These are phyloP conservation scores for Lithosia quadra DNA, from an alignment of 2,888 invertebrate genomes.

Conservation along the genomic window DNA sequence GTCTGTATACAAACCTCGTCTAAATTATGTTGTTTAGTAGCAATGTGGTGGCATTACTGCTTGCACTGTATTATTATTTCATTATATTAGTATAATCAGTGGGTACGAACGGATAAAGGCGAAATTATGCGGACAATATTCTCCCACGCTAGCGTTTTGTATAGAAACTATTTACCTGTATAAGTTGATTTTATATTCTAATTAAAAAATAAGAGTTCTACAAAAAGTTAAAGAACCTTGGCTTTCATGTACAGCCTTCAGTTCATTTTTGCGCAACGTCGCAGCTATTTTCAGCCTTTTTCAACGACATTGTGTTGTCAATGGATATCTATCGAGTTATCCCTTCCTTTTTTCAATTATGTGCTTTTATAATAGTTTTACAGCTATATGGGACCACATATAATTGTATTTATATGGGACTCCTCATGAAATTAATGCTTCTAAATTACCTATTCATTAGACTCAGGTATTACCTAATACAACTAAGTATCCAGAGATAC, in stretches of 20 bases:
- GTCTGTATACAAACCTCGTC: slow-evolving; percentile 44
- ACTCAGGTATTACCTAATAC: no score
- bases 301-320: background rate
- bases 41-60: slow-evolving; percentile 66
- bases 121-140: slow-evolving; percentile 37
- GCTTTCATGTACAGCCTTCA: slow-evolving; percentile 24
- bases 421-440: background rate
- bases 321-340: no score
- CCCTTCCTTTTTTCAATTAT: background rate
- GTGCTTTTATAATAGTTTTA: background rate
- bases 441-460: background rate
- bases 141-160: slow-evolving; percentile 45
- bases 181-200: slow-evolving; percentile 21
- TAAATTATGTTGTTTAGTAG: slow-evolving; percentile 69
- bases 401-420: background rate
- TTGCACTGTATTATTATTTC: slow-evolving; percentile 70
- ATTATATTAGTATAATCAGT: slow-evolving; percentile 61
- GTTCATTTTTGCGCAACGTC: slow-evolving; percentile 25
- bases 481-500: no score
- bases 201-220: slow-evolving; percentile 14
- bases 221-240: slow-evolving; percentile 22
- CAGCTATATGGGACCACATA: background rate
- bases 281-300: background rate
- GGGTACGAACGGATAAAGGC: slow-evolving; percentile 51
- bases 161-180: slow-evolving; percentile 25